Conservation (phyloP, 2,113 vertebrate genomes). For the Lethenteron reissneri region DNA sequence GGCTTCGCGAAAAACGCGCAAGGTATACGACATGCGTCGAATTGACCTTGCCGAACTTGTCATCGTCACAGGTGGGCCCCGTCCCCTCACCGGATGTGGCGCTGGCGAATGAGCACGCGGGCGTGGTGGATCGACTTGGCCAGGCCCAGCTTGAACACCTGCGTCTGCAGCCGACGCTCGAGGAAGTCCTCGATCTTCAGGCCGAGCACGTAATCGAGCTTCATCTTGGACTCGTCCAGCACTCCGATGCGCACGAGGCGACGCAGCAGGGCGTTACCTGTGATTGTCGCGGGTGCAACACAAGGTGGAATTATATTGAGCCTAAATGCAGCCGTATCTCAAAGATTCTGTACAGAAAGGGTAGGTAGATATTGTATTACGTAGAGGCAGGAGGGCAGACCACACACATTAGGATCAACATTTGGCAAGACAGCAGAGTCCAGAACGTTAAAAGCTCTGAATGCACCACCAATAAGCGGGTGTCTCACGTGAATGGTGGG, state of each 20-base stretch:
- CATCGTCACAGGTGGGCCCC: not conserved
- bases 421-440: too few relatives aligned
- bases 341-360: too few relatives aligned
- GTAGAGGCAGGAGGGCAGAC: too few relatives aligned
- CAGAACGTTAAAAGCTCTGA: too few relatives aligned
- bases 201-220: slow-evolving; percentile 73
- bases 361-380: too few relatives aligned
- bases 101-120: slow-evolving; percentile 66
- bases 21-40: slow-evolving; percentile 73
- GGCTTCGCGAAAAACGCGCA: slow-evolving; percentile 14
- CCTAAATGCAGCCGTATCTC: too few relatives aligned
- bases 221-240: slow-evolving; percentile 77
- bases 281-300: too few relatives aligned
- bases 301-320: too few relatives aligned
- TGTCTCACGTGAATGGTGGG: too few relatives aligned
- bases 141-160: slow-evolving; percentile 70
- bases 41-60: slow-evolving; percentile 50
- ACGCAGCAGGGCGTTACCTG: slow-evolving; percentile 61
- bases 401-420: too few relatives aligned
- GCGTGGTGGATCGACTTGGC: slow-evolving; percentile 78
- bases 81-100: slow-evolving; percentile 49
- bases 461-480: too few relatives aligned
- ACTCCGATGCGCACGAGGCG: slow-evolving; percentile 64
- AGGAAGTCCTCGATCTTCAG: slow-evolving; percentile 75
- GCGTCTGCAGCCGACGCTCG: slow-evolving; percentile 64